These are phyloP conservation scores for Oegoconia quadripuncta DNA, from an alignment of 2,888 invertebrate genomes.

Conservation along the genomic window DNA sequence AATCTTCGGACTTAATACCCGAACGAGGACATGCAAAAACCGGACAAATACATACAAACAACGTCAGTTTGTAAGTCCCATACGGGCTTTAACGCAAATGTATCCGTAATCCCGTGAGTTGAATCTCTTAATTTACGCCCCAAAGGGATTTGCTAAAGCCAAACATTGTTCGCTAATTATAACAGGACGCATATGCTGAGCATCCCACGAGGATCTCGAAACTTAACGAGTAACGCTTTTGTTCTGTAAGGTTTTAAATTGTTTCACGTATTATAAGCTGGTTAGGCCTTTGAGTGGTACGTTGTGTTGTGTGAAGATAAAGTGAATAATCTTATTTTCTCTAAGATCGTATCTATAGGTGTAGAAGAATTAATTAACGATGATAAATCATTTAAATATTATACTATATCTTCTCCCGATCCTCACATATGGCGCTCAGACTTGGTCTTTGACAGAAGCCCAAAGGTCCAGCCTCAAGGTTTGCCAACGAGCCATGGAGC, in stretches of 20 bases:
- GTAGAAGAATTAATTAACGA: too few species aligned
- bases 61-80: slow-evolving; percentile 29
- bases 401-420: too few species aligned
- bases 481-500: too few species aligned
- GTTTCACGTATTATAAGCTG: neutral
- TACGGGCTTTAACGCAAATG: slow-evolving; percentile 60
- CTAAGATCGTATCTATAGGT: too few species aligned
- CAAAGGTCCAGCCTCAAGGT: too few species aligned
- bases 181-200: slow-evolving; percentile 69
- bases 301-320: too few species aligned
- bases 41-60: slow-evolving; percentile 42
- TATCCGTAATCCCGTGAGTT: slow-evolving; percentile 58
- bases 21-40: slow-evolving; percentile 42
- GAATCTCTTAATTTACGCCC: slow-evolving; percentile 79
- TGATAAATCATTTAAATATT: too few species aligned
- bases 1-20: slow-evolving; percentile 36
- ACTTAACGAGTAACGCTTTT: slow-evolving; percentile 55
- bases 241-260: slow-evolving; percentile 26
- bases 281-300: neutral
- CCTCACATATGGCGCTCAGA: too few species aligned
- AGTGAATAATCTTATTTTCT: too few species aligned
- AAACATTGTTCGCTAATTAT: slow-evolving; percentile 80
- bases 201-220: slow-evolving; percentile 69
- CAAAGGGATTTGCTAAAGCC: slow-evolving; percentile 77
- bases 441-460: too few species aligned